A percentile compares a stretch with the other conserved stretches of the same genome.
phyloP scores from a whole-genome alignment of 2,888 invertebrate genomes.

The Troides aeacus region DNA sequence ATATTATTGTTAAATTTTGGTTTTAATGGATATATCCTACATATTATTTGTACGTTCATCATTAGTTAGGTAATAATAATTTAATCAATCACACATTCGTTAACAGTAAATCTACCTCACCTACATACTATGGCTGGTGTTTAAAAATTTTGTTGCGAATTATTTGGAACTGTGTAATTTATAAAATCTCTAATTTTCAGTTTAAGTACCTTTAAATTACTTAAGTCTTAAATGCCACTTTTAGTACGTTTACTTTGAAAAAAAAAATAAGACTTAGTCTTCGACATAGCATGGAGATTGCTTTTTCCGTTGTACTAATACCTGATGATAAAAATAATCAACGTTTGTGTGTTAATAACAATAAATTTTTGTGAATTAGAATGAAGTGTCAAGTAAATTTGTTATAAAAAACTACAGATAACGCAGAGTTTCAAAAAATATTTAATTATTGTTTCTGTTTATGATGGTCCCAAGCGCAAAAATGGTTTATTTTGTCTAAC shows the following conservation, averaged over 20 bases:
- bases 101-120: conserved; percentile 52
- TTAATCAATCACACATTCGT: conserved; percentile 58
- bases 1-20: conserved; percentile 49
- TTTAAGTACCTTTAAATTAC: conserved; percentile 27
- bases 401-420: background rate
- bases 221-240: conserved; percentile 29
- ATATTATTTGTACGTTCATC: conserved; percentile 75
- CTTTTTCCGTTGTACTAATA: background rate
- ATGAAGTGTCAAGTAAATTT: background rate
- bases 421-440: background rate
- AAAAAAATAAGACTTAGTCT: conserved; percentile 2
- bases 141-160: conserved; percentile 35
- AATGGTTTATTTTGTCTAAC: background rate
- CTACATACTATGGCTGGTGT: conserved; percentile 54
- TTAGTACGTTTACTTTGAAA: background rate
- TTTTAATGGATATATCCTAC: conserved; percentile 65
- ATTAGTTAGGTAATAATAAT: conserved; percentile 59
- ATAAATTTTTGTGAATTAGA: background rate
- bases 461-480: conserved; percentile 21
- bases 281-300: background rate
- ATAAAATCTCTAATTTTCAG: conserved; percentile 5
- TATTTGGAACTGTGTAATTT: conserved; percentile 19
- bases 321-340: background rate
- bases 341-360: background rate
- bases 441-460: background rate